phyloP scores from a whole-genome alignment of 2,888 invertebrate species.

The Tetragnatha montana region DNA sequence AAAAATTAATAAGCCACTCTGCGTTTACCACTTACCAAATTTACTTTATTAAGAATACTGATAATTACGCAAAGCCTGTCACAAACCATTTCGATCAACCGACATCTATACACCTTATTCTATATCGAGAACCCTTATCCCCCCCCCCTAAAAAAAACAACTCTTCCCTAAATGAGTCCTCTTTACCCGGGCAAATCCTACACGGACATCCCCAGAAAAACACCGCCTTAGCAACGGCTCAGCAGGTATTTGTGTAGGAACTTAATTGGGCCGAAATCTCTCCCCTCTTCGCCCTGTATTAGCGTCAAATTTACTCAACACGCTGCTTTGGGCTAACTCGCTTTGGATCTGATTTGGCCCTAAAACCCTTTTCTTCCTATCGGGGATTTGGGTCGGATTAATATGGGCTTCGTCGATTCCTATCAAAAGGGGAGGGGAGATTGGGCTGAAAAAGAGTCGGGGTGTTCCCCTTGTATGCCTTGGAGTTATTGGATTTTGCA shows the following conservation, averaged over 20 bases:
- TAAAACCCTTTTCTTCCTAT: slow-evolving; percentile 44
- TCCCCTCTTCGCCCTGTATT: slow-evolving; percentile 27
- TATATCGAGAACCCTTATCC: no score
- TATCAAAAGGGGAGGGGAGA: not conserved
- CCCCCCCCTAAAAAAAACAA: not conserved
- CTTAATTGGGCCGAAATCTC: slow-evolving; percentile 65
- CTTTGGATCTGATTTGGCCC: slow-evolving; percentile 55
- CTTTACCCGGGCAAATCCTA: slow-evolving; percentile 29
- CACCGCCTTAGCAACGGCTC: not conserved
- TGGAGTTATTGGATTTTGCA: slow-evolving; percentile 42
- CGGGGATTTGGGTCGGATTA: slow-evolving; percentile 52
- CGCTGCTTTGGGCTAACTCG: slow-evolving; percentile 25
- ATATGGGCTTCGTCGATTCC: slow-evolving; percentile 37
- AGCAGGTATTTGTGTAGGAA: slow-evolving; percentile 49
- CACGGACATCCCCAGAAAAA: slow-evolving; percentile 19
- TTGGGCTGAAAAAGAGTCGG: slow-evolving; percentile 5
- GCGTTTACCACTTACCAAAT: no score
- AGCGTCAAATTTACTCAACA: slow-evolving; percentile 32
- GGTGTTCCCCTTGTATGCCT: slow-evolving; percentile 13
- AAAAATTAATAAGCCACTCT: no score
- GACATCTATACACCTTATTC: no score
- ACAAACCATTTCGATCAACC: no score
- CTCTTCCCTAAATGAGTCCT: slow-evolving; percentile 2
- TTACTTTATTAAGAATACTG: no score
- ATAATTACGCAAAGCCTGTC: no score